These are phyloP conservation scores for Argyra leucocephala DNA, from an alignment of 2,888 invertebrate species.

Conservation along the genomic window DNA sequence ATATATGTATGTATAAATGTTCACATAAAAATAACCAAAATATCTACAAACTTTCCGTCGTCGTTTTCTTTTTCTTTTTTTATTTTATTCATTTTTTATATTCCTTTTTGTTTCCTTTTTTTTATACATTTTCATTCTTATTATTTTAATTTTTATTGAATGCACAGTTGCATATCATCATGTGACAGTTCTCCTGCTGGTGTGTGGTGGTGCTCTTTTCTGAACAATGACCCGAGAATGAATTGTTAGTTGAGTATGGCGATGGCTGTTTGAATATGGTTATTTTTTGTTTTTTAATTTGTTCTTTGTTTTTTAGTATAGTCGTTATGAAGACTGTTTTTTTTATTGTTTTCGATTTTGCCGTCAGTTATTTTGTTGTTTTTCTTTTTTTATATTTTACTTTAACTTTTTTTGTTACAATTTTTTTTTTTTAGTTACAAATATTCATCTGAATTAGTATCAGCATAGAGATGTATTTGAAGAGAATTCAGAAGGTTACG, in stretches of 20 bases:
- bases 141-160: not conserved
- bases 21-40: not conserved
- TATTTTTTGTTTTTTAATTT: not conserved
- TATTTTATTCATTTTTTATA: not conserved
- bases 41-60: not conserved
- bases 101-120: not conserved
- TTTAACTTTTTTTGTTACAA: too few relatives aligned
- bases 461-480: too few relatives aligned
- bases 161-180: conserved; percentile 2
- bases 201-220: not conserved
- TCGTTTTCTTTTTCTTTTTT: not conserved
- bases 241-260: conserved; percentile 2
- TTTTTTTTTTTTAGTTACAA: too few relatives aligned
- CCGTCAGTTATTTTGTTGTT: not conserved
- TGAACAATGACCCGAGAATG: conserved; percentile 4
- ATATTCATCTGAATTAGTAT: too few relatives aligned
- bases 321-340: not conserved
- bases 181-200: not conserved
- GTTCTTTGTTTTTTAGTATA: not conserved
- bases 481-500: too few relatives aligned
- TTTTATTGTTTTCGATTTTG: not conserved
- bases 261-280: not conserved
- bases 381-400: not conserved
- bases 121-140: not conserved
- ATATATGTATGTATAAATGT: too few relatives aligned